Evolutionary conservation across 2,888 invertebrate genomes (phyloP).

Genomic region (Liposcelis brunnea): DNA sequence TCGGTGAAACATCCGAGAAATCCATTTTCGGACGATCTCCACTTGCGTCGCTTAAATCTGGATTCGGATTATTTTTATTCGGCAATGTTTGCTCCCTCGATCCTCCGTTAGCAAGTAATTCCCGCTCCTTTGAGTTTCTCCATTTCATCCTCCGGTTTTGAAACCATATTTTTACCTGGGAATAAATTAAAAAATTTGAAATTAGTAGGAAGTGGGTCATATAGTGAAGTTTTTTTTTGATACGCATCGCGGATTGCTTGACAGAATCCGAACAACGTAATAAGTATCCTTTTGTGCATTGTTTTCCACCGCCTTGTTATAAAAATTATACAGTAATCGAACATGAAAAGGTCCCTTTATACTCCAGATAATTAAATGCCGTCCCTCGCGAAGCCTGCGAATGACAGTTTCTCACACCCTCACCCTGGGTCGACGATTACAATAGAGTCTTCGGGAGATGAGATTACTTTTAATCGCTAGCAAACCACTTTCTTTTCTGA

Average conservation of each 20-base stretch:
- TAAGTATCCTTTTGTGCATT: slow-evolving; percentile 8
- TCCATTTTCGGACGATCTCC: slow-evolving; percentile 56
- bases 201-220: slow-evolving; percentile 2
- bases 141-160: slow-evolving; percentile 98
- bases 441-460: too few species aligned
- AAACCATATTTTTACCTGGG: slow-evolving; percentile 77
- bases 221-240: slow-evolving; percentile 2
- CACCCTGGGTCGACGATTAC: too few species aligned
- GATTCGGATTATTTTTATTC: slow-evolving; percentile 92
- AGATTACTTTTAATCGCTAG: too few species aligned
- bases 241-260: not conserved
- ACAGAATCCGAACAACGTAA: slow-evolving; percentile 8
- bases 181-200: slow-evolving; percentile 14
- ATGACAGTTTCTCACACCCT: too few species aligned
- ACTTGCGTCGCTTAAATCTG: slow-evolving; percentile 81
- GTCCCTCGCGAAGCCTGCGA: too few species aligned
- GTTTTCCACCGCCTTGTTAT: not conserved
- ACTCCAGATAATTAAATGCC: too few species aligned
- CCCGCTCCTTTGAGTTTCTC: slow-evolving; percentile 94
- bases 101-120: slow-evolving; percentile 81
- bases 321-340: slow-evolving; percentile 1
- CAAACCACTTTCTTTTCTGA: too few species aligned
- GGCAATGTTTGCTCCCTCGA: slow-evolving; percentile 89
- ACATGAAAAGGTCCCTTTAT: too few species aligned
- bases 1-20: slow-evolving; percentile 21